Evolutionary conservation across 2,888 invertebrate genomes (phyloP).

Genomic region (Lysandra bellargus): DNA sequence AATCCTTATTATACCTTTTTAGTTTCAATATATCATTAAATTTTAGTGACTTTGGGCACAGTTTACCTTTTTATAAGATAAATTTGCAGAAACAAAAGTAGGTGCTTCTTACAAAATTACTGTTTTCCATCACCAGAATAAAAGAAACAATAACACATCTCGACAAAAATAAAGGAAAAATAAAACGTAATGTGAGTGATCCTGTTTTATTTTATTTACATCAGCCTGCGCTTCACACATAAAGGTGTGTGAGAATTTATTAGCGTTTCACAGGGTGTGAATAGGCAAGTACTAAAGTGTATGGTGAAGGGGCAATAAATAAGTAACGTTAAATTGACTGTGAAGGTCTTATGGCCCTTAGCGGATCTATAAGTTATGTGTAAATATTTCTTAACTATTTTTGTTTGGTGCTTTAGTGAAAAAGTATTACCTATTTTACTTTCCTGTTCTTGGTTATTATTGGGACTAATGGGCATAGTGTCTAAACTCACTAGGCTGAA

Average conservation of each 20-base stretch:
- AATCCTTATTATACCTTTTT: too few relatives aligned
- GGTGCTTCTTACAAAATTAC: too few relatives aligned
- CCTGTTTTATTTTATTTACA: conserved; percentile 53
- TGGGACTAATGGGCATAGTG: too few relatives aligned
- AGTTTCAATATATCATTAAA: too few relatives aligned
- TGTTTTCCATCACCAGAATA: too few relatives aligned
- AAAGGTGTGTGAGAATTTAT: conserved; percentile 61
- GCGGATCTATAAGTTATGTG: conserved; percentile 22
- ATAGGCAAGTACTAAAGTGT: conserved; percentile 56
- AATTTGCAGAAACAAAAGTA: too few relatives aligned
- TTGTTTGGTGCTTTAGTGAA: conserved; percentile 5
- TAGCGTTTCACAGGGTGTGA: conserved; percentile 46
- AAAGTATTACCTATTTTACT: neutral
- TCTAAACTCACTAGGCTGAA: too few relatives aligned
- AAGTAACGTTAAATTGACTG: conserved; percentile 76
- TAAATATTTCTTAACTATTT: neutral
- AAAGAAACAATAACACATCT: neutral
- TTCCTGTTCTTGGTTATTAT: too few relatives aligned
- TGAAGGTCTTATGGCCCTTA: conserved; percentile 65
- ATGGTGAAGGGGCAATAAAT: conserved; percentile 72
- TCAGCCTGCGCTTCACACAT: conserved; percentile 62
- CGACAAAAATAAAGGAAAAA: conserved; percentile 19
- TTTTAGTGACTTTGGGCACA: too few relatives aligned
- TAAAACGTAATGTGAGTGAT: conserved; percentile 36
- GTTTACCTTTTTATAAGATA: too few relatives aligned